Evolutionary conservation across 2,797 vertebrate genomes (phyloP).

Genomic region (Florisuga fusca): DNA sequence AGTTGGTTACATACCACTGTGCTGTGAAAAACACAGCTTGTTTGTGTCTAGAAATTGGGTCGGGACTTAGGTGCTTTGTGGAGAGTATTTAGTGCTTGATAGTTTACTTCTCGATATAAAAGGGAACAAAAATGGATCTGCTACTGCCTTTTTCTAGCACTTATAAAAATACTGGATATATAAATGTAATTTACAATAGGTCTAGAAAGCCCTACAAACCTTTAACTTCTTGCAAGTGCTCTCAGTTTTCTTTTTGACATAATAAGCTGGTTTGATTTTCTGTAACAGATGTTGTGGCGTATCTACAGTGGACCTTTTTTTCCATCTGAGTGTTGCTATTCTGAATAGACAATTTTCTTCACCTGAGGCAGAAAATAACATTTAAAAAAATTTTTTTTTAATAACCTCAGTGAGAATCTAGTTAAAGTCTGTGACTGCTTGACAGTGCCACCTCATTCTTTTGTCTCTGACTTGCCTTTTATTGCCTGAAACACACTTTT

Average conservation of each 20-base stretch:
- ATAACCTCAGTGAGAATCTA: not conserved
- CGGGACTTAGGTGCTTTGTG: conserved; percentile 10
- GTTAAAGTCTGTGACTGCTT: not conserved
- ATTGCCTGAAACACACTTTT: fast-evolving
- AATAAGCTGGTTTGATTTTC: not conserved
- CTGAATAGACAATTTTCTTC: not conserved
- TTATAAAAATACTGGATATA: not conserved
- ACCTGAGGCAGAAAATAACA: not conserved
- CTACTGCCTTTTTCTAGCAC: not conserved
- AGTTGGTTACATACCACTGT: not conserved
- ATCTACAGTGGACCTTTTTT: not conserved
- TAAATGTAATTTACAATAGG: not conserved
- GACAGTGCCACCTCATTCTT: not conserved
- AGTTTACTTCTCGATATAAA: not conserved
- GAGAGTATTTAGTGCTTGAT: not conserved
- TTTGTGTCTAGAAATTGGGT: conserved; percentile 2
- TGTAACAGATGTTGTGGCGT: not conserved
- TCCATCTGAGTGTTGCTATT: not conserved
- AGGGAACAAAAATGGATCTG: not conserved
- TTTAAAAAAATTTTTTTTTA: not conserved
- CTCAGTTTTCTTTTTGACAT: not conserved
- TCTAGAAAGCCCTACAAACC: not conserved
- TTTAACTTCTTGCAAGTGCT: not conserved
- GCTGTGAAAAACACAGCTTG: not conserved
- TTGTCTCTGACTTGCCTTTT: not conserved